phyloP scores from a whole-genome alignment of 1,140 invertebrate species.

The Leptoteleia sp. region DNA sequence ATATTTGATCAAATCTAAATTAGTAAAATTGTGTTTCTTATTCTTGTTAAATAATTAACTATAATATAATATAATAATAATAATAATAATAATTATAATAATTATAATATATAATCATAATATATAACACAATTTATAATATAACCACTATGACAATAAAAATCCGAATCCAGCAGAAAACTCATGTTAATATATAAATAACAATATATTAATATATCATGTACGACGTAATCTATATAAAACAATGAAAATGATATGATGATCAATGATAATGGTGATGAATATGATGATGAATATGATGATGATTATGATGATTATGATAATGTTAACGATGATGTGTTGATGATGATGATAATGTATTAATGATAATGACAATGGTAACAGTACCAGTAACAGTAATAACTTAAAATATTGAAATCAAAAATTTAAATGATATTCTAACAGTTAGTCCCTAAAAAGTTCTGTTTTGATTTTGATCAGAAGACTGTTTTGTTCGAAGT shows the following conservation, averaged over 20 bases:
- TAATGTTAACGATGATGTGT: too few species aligned
- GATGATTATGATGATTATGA: too few species aligned
- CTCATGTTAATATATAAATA: conserved; percentile 50
- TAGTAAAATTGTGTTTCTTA: conserved; percentile 1
- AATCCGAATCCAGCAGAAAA: conserved; percentile 59
- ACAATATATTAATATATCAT: conserved; percentile 56
- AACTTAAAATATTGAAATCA: conserved; percentile 52
- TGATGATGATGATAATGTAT: too few species aligned
- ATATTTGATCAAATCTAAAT: conserved; percentile 19
- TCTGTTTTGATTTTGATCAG: conserved; percentile 28
- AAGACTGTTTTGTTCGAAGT: conserved; percentile 13
- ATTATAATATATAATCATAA: conserved; percentile 20
- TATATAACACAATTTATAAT: conserved; percentile 36
- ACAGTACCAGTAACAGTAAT: conserved; percentile 41
- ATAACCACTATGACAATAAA: conserved; percentile 30
- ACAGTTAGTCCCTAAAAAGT: conserved; percentile 40
- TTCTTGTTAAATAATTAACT: conserved; percentile 3
- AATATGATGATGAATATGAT: too few species aligned
- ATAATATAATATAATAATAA: conserved; percentile 2
- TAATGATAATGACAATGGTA: conserved; percentile 30
- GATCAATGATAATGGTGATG: conserved; percentile 35
- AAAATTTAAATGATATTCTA: conserved; percentile 31
- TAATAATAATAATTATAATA: conserved; percentile 8
- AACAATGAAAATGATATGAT: conserved; percentile 54
- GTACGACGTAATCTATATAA: conserved; percentile 48